These are phyloP conservation scores for Spinus pinus DNA, from an alignment of 2,797 vertebrate genomes.

Conservation along the genomic window DNA sequence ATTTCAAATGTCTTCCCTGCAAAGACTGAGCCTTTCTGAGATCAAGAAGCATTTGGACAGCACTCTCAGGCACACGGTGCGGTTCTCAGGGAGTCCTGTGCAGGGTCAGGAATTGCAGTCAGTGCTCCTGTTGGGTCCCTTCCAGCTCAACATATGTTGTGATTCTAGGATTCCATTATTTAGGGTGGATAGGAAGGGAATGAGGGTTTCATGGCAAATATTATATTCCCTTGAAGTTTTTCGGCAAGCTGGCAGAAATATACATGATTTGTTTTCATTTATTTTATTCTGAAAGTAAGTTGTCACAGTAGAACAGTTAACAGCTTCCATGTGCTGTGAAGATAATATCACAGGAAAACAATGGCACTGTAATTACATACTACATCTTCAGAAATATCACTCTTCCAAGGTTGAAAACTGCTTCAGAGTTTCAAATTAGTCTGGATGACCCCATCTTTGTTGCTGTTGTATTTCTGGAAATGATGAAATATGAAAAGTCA, in stretches of 20 bases:
- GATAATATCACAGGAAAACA: not conserved
- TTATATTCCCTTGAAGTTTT: not conserved
- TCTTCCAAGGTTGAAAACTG: constrained; percentile 49
- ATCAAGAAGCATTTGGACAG: not conserved
- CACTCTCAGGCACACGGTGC: not conserved
- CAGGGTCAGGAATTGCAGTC: not conserved
- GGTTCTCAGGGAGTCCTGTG: not conserved
- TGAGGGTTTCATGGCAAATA: not conserved
- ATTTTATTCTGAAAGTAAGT: constrained; percentile 52
- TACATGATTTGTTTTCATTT: constrained; percentile 16
- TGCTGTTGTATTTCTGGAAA: constrained; percentile 57
- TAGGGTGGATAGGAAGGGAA: not conserved
- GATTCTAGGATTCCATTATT: not conserved
- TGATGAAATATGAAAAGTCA: constrained; percentile 58
- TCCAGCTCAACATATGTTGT: not conserved
- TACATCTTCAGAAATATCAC: constrained; percentile 42
- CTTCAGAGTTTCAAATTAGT: constrained; percentile 66
- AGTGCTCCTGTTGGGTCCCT: not conserved
- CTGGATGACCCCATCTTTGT: constrained; percentile 59
- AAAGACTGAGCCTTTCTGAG: not conserved
- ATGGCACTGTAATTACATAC: constrained; percentile 49
- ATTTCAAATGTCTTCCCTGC: not conserved
- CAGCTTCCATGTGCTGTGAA: constrained; percentile 38
- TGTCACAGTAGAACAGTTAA: constrained; percentile 41
- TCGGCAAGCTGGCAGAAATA: not conserved